These are phyloP conservation scores for Pedionomus torquatus DNA, from an alignment of 2,113 vertebrate genomes.

Conservation along the genomic window DNA sequence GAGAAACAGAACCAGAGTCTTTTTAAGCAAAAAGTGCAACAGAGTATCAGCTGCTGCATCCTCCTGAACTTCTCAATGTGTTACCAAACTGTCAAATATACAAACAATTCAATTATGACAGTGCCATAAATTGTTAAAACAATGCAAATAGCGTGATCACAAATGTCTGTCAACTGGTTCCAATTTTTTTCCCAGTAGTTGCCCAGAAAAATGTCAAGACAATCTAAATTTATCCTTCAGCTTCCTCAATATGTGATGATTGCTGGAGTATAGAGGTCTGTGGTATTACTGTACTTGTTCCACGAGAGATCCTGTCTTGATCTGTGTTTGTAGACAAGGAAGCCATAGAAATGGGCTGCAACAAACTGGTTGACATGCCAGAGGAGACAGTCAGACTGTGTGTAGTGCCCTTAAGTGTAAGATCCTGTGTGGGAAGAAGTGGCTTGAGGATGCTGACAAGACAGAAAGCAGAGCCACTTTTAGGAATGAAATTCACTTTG, in stretches of 20 bases:
- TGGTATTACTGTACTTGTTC: conserved; percentile 84
- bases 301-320: conserved; percentile 84
- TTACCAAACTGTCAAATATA: conserved; percentile 31
- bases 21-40: conserved; percentile 12
- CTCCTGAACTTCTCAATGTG: conserved; percentile 29
- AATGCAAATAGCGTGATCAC: neutral
- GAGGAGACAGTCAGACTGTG: conserved; percentile 89
- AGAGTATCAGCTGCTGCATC: neutral
- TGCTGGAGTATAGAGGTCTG: conserved; percentile 84
- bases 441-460: conserved; percentile 99
- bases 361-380: conserved; percentile 80
- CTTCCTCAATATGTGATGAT: conserved; percentile 86
- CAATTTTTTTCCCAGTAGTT: conserved; percentile 6
- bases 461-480: conserved; percentile 99
- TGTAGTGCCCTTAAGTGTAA: conserved; percentile 85
- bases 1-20: conserved; percentile 36
- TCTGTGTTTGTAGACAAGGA: conserved; percentile 81
- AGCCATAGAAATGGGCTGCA: conserved; percentile 81
- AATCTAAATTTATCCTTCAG: conserved; percentile 82
- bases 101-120: conserved; percentile 13
- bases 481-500: conserved; percentile 99
- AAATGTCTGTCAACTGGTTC: conserved; percentile 44
- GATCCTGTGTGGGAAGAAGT: conserved; percentile 91
- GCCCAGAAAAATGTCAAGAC: neutral
- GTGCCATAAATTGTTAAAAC: conserved; percentile 21